These are phyloP conservation scores for Drosophila orena DNA, from an alignment of 1,140 invertebrate species.

Conservation along the genomic window DNA sequence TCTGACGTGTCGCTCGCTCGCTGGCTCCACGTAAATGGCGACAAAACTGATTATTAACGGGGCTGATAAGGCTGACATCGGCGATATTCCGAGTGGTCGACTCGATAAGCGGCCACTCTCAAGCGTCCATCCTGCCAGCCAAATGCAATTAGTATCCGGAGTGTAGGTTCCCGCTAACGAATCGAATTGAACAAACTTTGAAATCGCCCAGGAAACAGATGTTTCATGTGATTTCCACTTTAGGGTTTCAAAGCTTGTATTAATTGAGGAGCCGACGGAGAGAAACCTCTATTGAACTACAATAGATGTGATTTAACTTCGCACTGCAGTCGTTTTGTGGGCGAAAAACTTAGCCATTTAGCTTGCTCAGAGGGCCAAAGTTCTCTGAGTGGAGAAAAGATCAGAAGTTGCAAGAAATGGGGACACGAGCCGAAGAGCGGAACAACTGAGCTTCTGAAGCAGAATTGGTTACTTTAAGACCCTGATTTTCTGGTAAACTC, in stretches of 20 bases:
- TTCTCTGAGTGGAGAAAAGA: background rate
- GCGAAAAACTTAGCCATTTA: no score
- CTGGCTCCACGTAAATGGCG: constrained; percentile 10
- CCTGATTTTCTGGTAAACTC: background rate
- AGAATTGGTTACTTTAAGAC: background rate
- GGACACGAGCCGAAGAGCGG: background rate
- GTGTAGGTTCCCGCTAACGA: background rate
- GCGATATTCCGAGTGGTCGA: constrained; percentile 32
- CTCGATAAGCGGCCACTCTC: no score
- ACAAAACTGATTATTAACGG: constrained; percentile 1
- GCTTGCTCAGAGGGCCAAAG: no score
- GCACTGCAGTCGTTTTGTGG: constrained; percentile 11
- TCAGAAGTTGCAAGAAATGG: constrained; percentile 7
- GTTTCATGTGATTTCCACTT: constrained; percentile 37
- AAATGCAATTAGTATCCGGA: constrained; percentile 38
- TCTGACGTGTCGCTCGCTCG: constrained; percentile 13
- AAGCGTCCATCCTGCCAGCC: background rate
- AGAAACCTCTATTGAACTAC: constrained; percentile 18
- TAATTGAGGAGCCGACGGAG: no score
- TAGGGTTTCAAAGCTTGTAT: constrained; percentile 7
- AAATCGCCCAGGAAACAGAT: constrained; percentile 33
- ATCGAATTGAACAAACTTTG: constrained; percentile 8
- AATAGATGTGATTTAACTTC: constrained; percentile 28
- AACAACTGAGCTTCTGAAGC: background rate
- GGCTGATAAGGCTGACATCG: constrained; percentile 32